These are phyloP conservation scores for Diglossa brunneiventris DNA, from an alignment of 2,113 vertebrate genomes.

Conservation along the genomic window DNA sequence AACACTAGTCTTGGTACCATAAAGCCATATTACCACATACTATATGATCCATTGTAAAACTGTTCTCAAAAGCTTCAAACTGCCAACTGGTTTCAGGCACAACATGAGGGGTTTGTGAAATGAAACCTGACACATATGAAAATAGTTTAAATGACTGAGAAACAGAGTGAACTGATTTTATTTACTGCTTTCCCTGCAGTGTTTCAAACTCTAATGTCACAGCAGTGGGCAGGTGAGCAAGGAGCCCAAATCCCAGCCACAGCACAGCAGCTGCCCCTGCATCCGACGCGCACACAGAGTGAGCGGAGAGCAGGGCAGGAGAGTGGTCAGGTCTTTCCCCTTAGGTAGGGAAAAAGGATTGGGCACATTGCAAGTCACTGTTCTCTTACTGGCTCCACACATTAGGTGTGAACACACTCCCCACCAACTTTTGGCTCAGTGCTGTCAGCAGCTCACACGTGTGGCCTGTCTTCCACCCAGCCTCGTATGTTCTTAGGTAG, in stretches of 20 bases:
- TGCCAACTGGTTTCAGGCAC: background rate
- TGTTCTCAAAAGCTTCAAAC: conserved; percentile 18
- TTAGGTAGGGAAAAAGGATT: background rate
- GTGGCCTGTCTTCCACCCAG: background rate
- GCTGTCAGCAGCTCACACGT: rapidly evolving
- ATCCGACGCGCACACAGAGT: rapidly evolving
- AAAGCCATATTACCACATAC: background rate
- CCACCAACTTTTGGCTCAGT: background rate
- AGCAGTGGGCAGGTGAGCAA: background rate
- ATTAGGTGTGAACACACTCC: background rate
- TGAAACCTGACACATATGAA: background rate
- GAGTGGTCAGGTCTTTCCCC: background rate
- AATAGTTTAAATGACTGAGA: background rate
- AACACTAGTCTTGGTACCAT: background rate
- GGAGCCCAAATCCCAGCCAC: background rate
- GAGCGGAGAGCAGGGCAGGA: background rate
- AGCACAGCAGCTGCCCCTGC: background rate
- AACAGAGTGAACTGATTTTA: background rate
- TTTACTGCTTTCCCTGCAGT: background rate
- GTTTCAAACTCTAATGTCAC: background rate
- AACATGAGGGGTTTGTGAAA: background rate
- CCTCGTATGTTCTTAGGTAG: rapidly evolving
- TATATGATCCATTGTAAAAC: background rate
- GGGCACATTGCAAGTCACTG: background rate
- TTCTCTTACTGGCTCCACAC: background rate